Evolutionary conservation across 1,140 invertebrate genomes (phyloP).

Genomic region (Aphidius gifuensis): DNA sequence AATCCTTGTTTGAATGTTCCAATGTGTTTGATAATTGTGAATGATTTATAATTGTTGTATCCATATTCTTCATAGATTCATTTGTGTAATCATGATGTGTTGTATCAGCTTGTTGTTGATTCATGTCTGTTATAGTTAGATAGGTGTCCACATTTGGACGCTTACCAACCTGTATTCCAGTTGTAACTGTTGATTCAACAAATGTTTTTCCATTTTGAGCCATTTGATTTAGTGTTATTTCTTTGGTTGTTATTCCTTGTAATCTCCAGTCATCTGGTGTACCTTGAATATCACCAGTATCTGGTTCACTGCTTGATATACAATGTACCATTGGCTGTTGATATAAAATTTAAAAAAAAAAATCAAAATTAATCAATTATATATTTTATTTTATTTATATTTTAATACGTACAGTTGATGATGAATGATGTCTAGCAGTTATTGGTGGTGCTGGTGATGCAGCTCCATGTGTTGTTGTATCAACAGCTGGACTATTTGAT

Average conservation of each 20-base stretch:
- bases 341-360: constrained; percentile 4
- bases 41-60: constrained; percentile 34
- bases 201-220: constrained; percentile 53
- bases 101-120: constrained; percentile 51
- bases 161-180: constrained; percentile 56
- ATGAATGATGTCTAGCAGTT: constrained; percentile 53
- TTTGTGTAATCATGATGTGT: constrained; percentile 53
- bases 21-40: constrained; percentile 11
- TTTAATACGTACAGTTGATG: constrained; percentile 52
- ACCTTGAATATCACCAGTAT: constrained; percentile 60
- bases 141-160: constrained; percentile 34
- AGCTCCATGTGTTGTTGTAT: constrained; percentile 54
- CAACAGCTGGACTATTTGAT: constrained; percentile 54
- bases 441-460: constrained; percentile 56
- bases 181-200: constrained; percentile 53
- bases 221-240: constrained; percentile 39
- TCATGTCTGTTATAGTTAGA: constrained; percentile 52
- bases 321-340: constrained; percentile 79
- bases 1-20: constrained; percentile 29
- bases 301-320: constrained; percentile 78
- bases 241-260: constrained; percentile 47
- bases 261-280: constrained; percentile 50
- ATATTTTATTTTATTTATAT: neutral
- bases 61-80: constrained; percentile 50
- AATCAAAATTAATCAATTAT: neutral